Evolutionary conservation across 2,888 invertebrate species (phyloP), one percentile per base, ranked within the genome.

Genomic region (Diaprepes abbreviatus): DNA sequence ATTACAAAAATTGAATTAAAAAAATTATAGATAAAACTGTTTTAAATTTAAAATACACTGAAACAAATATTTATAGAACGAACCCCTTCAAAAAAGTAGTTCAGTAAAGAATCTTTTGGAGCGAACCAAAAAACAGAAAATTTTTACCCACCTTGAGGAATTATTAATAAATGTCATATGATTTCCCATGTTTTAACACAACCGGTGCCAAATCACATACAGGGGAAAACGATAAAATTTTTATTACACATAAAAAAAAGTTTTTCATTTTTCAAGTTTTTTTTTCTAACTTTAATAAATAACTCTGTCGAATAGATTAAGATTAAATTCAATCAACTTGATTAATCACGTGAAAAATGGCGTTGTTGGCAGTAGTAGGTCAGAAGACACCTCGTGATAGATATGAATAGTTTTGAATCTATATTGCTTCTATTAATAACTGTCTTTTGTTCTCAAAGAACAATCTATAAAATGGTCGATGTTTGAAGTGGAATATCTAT

Each of bases 341-440:
- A 43, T 38, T n/a, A 16, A 14, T 38, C 14, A 38, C 38, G 14
- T 38, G 21, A 21, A 57, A 16, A 58, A 59, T 31, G 31, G 36
- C 16, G 14, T 43, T 52, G 36, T 59, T 59, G 59, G 59, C 59
- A 59, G 59, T 59, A 2, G 43, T 24, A 57, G 16, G 59, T 59
- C 59, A 43, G 14, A 66, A 66, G 66, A 59, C 59, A 59, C 59
- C 59, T 59, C 33, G 48, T 55, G 66, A 28, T 38, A 31, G 66
- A 66, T 66, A 66, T 66, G 66, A 43, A 50, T 58, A 50, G 21
- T 43, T 54, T n/a, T 33, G 48, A 12, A 58, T 17, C 17, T 21
- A 35, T 57, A 57, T 57, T 57, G 57, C 57, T 57, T 14, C 12
- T 57, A 10, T 2, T 43, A 40, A 40, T 16, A 19, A 43, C 40